Conservation (phyloP, 2,888 invertebrate species). For the Drosophila greeni region DNA sequence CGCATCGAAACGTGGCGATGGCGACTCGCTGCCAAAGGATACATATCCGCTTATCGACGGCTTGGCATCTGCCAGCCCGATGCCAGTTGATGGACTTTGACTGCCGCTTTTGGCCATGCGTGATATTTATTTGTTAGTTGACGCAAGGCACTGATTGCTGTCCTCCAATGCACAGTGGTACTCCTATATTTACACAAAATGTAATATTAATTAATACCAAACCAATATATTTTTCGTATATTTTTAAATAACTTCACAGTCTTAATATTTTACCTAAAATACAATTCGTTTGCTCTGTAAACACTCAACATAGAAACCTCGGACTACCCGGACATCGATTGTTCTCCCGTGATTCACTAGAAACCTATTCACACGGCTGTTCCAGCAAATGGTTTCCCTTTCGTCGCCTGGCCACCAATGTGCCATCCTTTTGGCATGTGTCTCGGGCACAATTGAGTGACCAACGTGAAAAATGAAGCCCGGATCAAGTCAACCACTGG, state of each 20-base stretch:
- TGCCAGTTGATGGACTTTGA: conserved; percentile 65
- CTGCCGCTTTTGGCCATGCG: conserved; percentile 73
- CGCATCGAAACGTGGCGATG: conserved; percentile 37
- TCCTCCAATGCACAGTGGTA: conserved; percentile 20
- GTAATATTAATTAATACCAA: not conserved
- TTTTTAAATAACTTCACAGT: not conserved
- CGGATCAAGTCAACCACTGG: conserved; percentile 43
- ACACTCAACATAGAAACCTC: conserved; percentile 10
- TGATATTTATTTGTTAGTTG: conserved; percentile 75
- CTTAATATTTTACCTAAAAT: not conserved
- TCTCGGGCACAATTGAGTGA: conserved; percentile 71
- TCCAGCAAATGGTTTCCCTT: conserved; percentile 21
- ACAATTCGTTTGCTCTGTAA: not conserved
- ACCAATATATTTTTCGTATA: not conserved
- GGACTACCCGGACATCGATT: not conserved
- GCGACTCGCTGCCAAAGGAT: conserved; percentile 40
- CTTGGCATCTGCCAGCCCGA: conserved; percentile 59
- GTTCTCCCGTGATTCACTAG: conserved; percentile 11
- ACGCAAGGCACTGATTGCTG: conserved; percentile 68
- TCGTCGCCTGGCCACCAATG: conserved; percentile 27
- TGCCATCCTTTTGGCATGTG: conserved; percentile 65
- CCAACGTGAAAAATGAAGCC: conserved; percentile 72
- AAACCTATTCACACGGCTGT: conserved; percentile 8
- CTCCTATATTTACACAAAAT: not conserved
- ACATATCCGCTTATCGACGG: conserved; percentile 37